Percentiles rank a stretch among this genome's conserved stretches.
phyloP scores from a whole-genome alignment of 2,888 invertebrate species.

The Aphidius colemani region DNA sequence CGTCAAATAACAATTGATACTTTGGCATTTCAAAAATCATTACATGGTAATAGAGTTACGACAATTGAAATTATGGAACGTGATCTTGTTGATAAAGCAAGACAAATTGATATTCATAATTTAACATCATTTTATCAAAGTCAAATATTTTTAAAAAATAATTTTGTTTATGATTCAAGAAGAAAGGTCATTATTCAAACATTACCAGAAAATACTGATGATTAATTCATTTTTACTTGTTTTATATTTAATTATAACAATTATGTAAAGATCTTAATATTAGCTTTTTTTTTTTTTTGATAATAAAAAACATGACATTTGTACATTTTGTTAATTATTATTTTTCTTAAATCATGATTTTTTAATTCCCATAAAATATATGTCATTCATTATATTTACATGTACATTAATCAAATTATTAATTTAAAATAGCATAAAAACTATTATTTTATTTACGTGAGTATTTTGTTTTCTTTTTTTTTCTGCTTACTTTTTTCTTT shows the following conservation, averaged over 20 bases:
- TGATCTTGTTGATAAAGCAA: slow-evolving; percentile 84
- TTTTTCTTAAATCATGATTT: background rate
- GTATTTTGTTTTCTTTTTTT: slow-evolving; percentile 28
- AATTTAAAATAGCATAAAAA: slow-evolving; percentile 2
- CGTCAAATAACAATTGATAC: slow-evolving; percentile 93
- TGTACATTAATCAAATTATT: background rate
- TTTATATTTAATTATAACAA: slow-evolving; percentile 9
- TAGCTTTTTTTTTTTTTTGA: background rate
- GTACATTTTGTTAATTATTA: slow-evolving; percentile 7
- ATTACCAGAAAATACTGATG: slow-evolving; percentile 63
- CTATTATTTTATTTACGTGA: slow-evolving; percentile 6
- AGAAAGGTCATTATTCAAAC: slow-evolving; percentile 86
- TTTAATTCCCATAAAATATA: background rate
- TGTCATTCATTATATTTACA: slow-evolving; percentile 7
- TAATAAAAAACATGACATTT: slow-evolving; percentile 2
- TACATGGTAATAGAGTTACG: slow-evolving; percentile 69
- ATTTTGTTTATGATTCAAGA: slow-evolving; percentile 82
- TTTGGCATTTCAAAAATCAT: slow-evolving; percentile 77
- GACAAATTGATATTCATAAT: slow-evolving; percentile 88
- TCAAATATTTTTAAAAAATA: slow-evolving; percentile 84
- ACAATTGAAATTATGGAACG: slow-evolving; percentile 85
- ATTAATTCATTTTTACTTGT: slow-evolving; percentile 33
- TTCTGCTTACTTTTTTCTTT: slow-evolving; percentile 17
- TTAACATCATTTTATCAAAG: slow-evolving; percentile 91
- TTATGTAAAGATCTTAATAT: background rate